Conservation (phyloP, 2,113 vertebrate species). For the Amblyopsis rosae region DNA sequence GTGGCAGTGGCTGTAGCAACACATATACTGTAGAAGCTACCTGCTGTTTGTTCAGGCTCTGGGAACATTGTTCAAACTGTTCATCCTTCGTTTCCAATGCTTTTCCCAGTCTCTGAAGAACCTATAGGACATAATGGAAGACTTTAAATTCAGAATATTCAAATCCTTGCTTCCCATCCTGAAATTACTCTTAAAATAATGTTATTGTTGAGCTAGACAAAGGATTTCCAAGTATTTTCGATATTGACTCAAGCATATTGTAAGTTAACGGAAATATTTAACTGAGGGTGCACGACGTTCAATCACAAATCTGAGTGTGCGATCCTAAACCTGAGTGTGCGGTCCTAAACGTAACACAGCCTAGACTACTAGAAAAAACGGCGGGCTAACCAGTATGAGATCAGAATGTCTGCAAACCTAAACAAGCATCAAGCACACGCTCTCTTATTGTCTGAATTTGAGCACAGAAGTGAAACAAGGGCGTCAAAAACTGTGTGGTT, state of each 20-base stretch:
- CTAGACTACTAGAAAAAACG: too few relatives aligned
- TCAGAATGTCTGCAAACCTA: background rate
- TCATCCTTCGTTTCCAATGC: constrained; percentile 95
- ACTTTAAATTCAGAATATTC: background rate
- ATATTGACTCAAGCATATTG: background rate
- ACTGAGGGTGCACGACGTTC: background rate
- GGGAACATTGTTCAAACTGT: constrained; percentile 88
- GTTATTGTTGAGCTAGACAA: background rate
- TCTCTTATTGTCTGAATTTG: constrained; percentile 2
- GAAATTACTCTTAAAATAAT: background rate
- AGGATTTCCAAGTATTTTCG: background rate
- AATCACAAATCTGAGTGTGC: too few relatives aligned
- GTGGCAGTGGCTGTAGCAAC: background rate
- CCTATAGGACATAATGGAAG: constrained; percentile 69
- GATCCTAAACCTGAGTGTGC: too few relatives aligned
- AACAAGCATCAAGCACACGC: background rate
- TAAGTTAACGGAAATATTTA: background rate
- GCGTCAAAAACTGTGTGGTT: constrained; percentile 32
- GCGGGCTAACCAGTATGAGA: too few relatives aligned
- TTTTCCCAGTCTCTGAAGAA: constrained; percentile 96
- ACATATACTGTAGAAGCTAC: constrained; percentile 57
- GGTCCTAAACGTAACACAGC: too few relatives aligned
- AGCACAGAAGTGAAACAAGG: constrained; percentile 33
- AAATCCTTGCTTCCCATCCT: too few relatives aligned
- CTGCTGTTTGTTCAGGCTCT: constrained; percentile 92